Evolutionary conservation across 2,113 vertebrate genomes (phyloP), one percentile per base, ranked within the genome.

Genomic region (Boulengeromyrus knoepffleri): DNA sequence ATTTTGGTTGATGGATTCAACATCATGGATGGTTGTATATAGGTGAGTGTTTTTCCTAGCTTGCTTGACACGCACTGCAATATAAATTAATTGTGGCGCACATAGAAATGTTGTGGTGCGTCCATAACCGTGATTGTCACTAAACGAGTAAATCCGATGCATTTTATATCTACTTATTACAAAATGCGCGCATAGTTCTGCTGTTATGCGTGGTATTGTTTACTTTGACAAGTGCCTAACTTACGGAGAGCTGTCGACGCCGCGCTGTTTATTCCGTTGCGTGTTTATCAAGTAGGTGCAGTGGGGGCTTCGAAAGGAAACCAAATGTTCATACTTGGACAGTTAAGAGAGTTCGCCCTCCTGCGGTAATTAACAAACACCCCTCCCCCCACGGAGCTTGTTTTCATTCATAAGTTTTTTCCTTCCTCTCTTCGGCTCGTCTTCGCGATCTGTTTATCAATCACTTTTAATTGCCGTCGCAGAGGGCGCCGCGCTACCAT

Each of bases 371-470:
- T 92, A 90, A 93, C 87, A 92, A 91, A 92, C 95, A 93, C 94
- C 94, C 94, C 93, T 93, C 94, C 95, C 93, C 94, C 94, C 91
- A 90, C 92, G 58, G 91, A 39, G 93, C 92, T 95, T 96, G 96
- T 97, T 97, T 97, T 97, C 98, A 98, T 98, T 98, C 97, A 98
- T 97, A 98, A 97, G 93, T 97, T 96, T 95, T 90, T 92, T 92
- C 94, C 95, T 94, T 93, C 93, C 91, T 85, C 39, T 85, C 39
- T 47, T 85, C 92, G 70, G 42, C 89, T 91, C 87, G 88, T 92
- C 87, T 88, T 90, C 77, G 91, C 90, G 92, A 88, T 93, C 92
- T 93, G 90, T 92, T 92, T 90, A 94, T 95, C 93, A 93, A 70
- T 90, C 91, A 90, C 70, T 83, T 70, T 91, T 83, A 85, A 92